A percentile compares a stretch with the other conserved stretches of the same genome.
These are phyloP conservation scores for Penaeus vannamei DNA, from an alignment of 1,140 invertebrate species.

Conservation along the genomic window DNA sequence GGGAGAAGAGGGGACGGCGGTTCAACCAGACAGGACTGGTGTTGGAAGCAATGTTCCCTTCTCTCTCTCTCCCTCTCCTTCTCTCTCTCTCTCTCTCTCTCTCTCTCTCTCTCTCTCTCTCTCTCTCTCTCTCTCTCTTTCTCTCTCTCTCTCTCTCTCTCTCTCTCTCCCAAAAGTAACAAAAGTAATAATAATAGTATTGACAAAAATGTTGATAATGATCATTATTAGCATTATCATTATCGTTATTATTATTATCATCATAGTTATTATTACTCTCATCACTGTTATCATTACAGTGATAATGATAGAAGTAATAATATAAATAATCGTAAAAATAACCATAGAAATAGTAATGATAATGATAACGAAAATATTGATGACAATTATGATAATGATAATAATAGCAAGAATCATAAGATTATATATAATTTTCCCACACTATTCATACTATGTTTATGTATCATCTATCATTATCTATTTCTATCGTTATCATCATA, in stretches of 20 bases:
- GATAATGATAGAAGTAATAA: no score
- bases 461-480: no score
- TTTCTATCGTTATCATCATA: no score
- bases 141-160: background rate
- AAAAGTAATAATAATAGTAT: no score
- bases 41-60: background rate
- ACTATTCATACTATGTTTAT: no score
- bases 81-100: conserved; percentile 12
- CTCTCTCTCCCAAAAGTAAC: no score
- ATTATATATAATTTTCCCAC: no score
- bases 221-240: background rate
- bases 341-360: conserved; percentile 2
- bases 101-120: background rate
- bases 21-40: background rate
- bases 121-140: conserved; percentile 13
- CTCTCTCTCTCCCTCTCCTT: conserved; percentile 12
- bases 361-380: no score
- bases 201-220: no score
- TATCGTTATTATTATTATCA: conserved; percentile 6
- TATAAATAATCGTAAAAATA: no score
- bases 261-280: background rate
- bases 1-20: background rate
- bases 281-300: background rate
- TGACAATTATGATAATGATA: no score
- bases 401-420: no score